phyloP scores from a whole-genome alignment of 2,113 vertebrate genomes.

The Pollachius pollachius region DNA sequence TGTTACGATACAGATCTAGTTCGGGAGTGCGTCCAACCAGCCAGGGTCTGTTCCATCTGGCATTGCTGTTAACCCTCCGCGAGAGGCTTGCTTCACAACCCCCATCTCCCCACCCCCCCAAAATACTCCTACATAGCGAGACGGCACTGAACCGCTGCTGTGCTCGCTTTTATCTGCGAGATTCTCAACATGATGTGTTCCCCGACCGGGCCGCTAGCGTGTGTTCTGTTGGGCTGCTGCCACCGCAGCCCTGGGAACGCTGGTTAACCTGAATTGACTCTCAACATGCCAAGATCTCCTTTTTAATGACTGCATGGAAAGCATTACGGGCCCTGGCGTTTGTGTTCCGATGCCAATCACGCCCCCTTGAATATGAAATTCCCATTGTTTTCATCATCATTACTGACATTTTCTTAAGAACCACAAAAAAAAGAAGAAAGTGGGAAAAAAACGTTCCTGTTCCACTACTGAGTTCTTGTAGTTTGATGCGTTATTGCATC shows the following conservation, averaged over 20 bases:
- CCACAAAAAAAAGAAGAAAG: too few relatives aligned
- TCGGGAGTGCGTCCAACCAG: slow-evolving; percentile 37
- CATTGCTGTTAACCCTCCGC: slow-evolving; percentile 47
- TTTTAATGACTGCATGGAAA: slow-evolving; percentile 17
- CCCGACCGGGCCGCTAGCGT: slow-evolving; percentile 10
- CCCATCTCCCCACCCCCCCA: neutral
- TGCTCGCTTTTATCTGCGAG: slow-evolving; percentile 34
- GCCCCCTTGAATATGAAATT: too few relatives aligned
- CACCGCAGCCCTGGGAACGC: slow-evolving; percentile 30
- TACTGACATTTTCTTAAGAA: too few relatives aligned
- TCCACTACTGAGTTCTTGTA: too few relatives aligned
- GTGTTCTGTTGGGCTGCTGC: slow-evolving; percentile 38
- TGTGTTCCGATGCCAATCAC: too few relatives aligned
- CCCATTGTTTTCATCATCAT: too few relatives aligned
- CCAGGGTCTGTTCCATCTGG: slow-evolving; percentile 52
- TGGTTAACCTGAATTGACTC: slow-evolving; percentile 35
- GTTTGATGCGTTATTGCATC: too few relatives aligned
- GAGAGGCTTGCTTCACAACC: slow-evolving; percentile 35
- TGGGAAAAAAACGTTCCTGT: too few relatives aligned
- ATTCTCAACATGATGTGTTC: slow-evolving; percentile 40
- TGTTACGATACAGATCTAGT: slow-evolving; percentile 47
- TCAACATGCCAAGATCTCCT: neutral
- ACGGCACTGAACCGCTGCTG: slow-evolving; percentile 28
- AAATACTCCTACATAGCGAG: slow-evolving; percentile 35
- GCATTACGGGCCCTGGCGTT: too few relatives aligned